Conservation (phyloP, 2,113 vertebrate genomes). For the Pluvianellus socialis region DNA sequence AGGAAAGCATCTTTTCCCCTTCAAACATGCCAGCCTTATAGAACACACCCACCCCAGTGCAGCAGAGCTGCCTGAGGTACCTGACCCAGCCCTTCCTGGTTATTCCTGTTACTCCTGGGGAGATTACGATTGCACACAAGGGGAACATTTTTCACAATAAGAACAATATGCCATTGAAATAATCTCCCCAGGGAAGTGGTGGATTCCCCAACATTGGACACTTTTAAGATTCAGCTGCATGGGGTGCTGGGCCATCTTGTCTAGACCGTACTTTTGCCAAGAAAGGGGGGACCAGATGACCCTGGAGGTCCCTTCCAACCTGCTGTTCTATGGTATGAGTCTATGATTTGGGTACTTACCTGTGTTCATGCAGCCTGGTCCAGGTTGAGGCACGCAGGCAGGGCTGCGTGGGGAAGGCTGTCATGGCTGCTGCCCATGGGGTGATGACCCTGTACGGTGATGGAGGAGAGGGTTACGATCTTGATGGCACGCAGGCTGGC, state of each 20-base stretch:
- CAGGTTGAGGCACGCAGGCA: neutral
- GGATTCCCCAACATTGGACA: neutral
- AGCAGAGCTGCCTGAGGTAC: neutral
- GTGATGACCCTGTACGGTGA: neutral
- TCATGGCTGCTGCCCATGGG: neutral
- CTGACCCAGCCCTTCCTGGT: neutral
- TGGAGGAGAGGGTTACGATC: neutral
- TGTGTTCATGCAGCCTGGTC: accelerated
- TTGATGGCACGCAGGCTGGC: neutral
- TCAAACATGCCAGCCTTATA: neutral
- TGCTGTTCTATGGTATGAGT: neutral
- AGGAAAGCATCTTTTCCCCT: neutral
- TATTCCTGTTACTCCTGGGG: neutral
- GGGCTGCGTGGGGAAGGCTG: neutral
- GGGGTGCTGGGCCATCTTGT: neutral
- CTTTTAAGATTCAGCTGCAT: neutral
- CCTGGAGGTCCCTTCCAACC: neutral
- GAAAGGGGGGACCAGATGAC: neutral
- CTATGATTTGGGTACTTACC: neutral
- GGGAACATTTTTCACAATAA: neutral
- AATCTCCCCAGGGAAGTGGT: neutral
- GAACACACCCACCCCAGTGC: neutral
- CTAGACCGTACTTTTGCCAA: neutral
- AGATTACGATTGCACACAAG: neutral
- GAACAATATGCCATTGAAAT: neutral